A percentile compares a stretch with the other conserved stretches of the same genome.
phyloP scores from a whole-genome alignment of 2,888 invertebrate species.

The Chorisops tibialis region DNA sequence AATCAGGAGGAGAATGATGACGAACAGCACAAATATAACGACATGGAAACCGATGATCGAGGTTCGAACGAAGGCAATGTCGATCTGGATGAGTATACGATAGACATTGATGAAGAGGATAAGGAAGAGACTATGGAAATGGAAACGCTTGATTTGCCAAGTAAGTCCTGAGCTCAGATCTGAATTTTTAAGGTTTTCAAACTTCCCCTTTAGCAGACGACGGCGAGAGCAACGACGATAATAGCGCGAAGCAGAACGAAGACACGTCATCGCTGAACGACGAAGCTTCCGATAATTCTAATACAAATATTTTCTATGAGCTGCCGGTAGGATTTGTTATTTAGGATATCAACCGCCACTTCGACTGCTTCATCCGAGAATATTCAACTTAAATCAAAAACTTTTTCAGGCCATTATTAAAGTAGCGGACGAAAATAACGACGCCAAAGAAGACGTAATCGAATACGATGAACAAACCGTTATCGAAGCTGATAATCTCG shows the following conservation, averaged over 20 bases:
- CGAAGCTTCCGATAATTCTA: not conserved
- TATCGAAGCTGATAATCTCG: not conserved
- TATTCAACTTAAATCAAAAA: too few species aligned
- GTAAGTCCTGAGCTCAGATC: not conserved
- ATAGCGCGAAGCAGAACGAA: not conserved
- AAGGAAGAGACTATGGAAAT: slow-evolving; percentile 32
- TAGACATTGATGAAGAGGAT: slow-evolving; percentile 26
- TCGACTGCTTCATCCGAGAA: too few species aligned
- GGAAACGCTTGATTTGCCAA: not conserved
- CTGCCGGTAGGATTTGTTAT: too few species aligned
- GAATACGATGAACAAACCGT: too few species aligned
- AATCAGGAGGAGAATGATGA: not conserved
- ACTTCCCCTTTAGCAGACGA: not conserved
- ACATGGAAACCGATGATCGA: not conserved
- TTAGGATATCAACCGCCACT: too few species aligned
- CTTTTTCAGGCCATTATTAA: not conserved
- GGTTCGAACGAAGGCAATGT: not conserved
- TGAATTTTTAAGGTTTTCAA: not conserved
- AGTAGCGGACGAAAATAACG: slow-evolving; percentile 33
- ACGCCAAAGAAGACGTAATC: slow-evolving; percentile 35
- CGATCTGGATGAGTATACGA: not conserved
- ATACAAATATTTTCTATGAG: not conserved
- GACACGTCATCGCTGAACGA: not conserved
- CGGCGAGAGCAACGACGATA: not conserved
- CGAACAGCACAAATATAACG: not conserved